These are phyloP conservation scores for Copsychus sechellarum DNA, from an alignment of 2,113 vertebrate genomes.

Conservation along the genomic window DNA sequence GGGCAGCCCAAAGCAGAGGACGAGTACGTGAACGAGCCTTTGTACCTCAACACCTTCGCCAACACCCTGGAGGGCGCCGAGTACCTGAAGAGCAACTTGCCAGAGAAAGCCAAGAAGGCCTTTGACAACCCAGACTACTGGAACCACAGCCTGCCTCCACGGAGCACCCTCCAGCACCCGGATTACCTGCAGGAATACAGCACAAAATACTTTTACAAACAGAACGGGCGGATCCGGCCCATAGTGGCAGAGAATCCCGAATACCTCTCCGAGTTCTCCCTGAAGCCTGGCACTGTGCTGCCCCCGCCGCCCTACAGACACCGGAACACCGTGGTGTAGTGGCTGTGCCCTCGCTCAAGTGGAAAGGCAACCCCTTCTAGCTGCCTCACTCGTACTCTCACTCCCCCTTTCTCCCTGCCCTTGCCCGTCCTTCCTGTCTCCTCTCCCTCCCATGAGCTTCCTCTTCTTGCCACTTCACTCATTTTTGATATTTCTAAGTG, in stretches of 20 bases:
- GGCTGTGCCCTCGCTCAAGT: not conserved
- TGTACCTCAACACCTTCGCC: conserved; percentile 95
- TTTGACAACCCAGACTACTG: conserved; percentile 99
- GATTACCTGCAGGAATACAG: conserved; percentile 91
- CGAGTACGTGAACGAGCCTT: conserved; percentile 89
- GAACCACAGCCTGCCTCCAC: conserved; percentile 93
- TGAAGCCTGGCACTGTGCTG: conserved; percentile 90
- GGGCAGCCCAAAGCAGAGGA: conserved; percentile 88
- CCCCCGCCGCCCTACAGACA: conserved; percentile 97
- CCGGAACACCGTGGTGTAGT: conserved; percentile 96
- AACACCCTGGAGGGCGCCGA: conserved; percentile 79
- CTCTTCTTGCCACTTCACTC: conserved; percentile 71
- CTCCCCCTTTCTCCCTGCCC: not conserved
- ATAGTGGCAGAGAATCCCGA: conserved; percentile 93
- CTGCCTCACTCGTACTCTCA: not conserved
- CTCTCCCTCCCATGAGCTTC: conserved; percentile 61
- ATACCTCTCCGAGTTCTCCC: conserved; percentile 92
- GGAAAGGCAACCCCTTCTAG: conserved; percentile 52
- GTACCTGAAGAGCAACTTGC: conserved; percentile 86
- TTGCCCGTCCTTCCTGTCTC: not conserved
- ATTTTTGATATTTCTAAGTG: conserved; percentile 62
- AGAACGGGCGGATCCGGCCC: conserved; percentile 92
- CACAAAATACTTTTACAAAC: conserved; percentile 94
- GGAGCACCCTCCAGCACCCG: conserved; percentile 84
- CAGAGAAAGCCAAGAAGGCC: conserved; percentile 91